Evolutionary conservation across 2,113 vertebrate species (phyloP).

Genomic region (Petaurus breviceps): DNA sequence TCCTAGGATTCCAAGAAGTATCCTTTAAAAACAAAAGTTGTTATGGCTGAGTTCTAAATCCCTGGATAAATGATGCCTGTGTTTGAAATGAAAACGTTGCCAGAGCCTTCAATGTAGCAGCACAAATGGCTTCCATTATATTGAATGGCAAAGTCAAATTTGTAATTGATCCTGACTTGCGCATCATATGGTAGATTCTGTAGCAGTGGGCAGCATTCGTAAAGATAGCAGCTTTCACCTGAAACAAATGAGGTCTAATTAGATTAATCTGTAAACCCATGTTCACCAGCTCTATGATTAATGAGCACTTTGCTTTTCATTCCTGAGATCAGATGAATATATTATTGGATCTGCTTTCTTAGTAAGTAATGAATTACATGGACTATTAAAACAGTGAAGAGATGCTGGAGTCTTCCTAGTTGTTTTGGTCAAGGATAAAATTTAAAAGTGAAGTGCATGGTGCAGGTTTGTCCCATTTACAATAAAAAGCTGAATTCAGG

Average conservation of each 20-base stretch:
- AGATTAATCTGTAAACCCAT: slow-evolving; percentile 67
- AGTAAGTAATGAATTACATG: slow-evolving; percentile 45
- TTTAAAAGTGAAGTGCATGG: not conserved
- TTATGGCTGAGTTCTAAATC: slow-evolving; percentile 68
- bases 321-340: slow-evolving; percentile 31
- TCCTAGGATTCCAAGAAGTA: slow-evolving; percentile 74
- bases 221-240: slow-evolving; percentile 62
- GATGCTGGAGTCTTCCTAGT: not conserved
- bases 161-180: slow-evolving; percentile 69
- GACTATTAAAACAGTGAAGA: slow-evolving; percentile 19
- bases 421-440: not conserved
- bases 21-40: slow-evolving; percentile 68
- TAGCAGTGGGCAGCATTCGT: slow-evolving; percentile 47
- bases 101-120: slow-evolving; percentile 59
- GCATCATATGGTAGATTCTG: slow-evolving; percentile 33
- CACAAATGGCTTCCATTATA: slow-evolving; percentile 41
- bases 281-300: slow-evolving; percentile 70
- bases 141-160: slow-evolving; percentile 56
- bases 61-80: slow-evolving; percentile 65
- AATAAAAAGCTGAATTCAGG: slow-evolving; percentile 54
- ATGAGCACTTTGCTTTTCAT: slow-evolving; percentile 52
- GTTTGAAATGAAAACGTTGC: slow-evolving; percentile 75
- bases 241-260: slow-evolving; percentile 73
- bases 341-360: slow-evolving; percentile 25
- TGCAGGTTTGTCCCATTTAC: slow-evolving; percentile 17